A percentile compares a stretch with the other conserved stretches of the same genome.
These are phyloP conservation scores for Podarcis raffonei DNA, from an alignment of 2,113 vertebrate genomes.

Conservation along the genomic window DNA sequence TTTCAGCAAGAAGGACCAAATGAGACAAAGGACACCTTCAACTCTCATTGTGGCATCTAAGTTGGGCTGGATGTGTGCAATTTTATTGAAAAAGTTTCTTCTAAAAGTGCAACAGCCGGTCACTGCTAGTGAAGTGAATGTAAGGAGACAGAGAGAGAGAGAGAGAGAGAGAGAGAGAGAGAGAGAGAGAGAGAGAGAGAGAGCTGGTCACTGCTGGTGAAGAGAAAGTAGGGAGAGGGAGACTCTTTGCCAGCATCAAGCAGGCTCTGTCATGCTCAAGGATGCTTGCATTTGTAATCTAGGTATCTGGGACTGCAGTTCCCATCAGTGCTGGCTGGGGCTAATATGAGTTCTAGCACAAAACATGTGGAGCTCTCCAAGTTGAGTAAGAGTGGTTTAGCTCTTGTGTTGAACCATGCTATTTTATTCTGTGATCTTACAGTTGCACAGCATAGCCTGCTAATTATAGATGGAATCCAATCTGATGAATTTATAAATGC, in stretches of 20 bases:
- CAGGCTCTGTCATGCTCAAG: background rate
- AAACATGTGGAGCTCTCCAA: background rate
- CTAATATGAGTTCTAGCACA: too few species aligned
- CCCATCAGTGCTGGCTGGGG: too few species aligned
- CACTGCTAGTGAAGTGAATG: background rate
- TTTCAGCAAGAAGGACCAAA: background rate
- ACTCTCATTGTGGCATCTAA: background rate
- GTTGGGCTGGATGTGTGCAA: background rate
- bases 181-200: too few species aligned
- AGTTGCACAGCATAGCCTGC: background rate
- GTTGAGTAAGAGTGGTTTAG: background rate
- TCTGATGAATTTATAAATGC: background rate
- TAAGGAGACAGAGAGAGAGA: background rate
- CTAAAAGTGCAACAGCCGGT: background rate
- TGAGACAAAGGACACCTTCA: too few species aligned
- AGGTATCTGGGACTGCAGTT: too few species aligned
- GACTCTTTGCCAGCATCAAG: background rate
- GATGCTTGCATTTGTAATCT: background rate
- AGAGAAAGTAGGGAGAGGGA: too few species aligned
- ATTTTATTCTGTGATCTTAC: background rate
- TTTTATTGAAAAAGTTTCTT: background rate
- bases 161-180: too few species aligned
- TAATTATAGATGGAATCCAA: background rate
- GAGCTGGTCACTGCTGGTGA: too few species aligned
- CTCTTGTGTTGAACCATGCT: background rate